Evolutionary conservation across 2,888 invertebrate species (phyloP).

Genomic region (Sussaba pulchella): DNA sequence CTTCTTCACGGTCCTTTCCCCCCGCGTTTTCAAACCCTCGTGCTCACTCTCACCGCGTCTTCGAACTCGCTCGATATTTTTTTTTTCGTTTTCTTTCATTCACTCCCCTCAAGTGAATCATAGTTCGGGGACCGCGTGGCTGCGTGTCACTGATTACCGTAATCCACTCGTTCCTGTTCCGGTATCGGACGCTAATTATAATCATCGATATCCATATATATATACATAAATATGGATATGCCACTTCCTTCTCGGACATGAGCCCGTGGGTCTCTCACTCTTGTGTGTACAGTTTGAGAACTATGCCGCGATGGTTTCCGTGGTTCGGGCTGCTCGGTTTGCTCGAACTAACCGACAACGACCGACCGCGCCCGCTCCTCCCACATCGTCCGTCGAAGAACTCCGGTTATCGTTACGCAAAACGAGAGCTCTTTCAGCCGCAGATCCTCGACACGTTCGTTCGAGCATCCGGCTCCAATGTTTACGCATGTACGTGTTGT

Average conservation of each 20-base stretch:
- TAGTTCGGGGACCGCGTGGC: slow-evolving; percentile 75
- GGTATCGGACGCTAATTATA: slow-evolving; percentile 83
- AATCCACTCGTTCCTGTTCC: slow-evolving; percentile 79
- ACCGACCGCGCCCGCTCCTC: slow-evolving; percentile 35
- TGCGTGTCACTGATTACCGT: slow-evolving; percentile 82
- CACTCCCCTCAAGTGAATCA: slow-evolving; percentile 73
- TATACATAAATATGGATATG: slow-evolving; percentile 74
- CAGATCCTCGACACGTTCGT: slow-evolving; percentile 45
- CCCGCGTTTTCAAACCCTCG: slow-evolving; percentile 39
- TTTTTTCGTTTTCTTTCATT: slow-evolving; percentile 50
- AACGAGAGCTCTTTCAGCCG: slow-evolving; percentile 58
- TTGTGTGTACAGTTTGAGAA: background rate
- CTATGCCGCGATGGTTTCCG: background rate
- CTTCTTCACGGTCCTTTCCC: slow-evolving; percentile 48
- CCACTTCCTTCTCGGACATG: slow-evolving; percentile 78
- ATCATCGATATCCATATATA: slow-evolving; percentile 82
- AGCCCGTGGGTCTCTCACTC: background rate
- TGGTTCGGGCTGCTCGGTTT: slow-evolving; percentile 25
- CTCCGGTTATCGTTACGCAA: slow-evolving; percentile 58
- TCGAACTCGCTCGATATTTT: slow-evolving; percentile 44
- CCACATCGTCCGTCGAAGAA: slow-evolving; percentile 40
- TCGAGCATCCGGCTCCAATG: slow-evolving; percentile 28
- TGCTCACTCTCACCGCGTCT: slow-evolving; percentile 56
- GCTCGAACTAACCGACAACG: slow-evolving; percentile 50
- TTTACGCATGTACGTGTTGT: slow-evolving; percentile 24